Base-by-base conservation (phyloP, 2,113 vertebrate genomes). In the Conger conger region DNA sequence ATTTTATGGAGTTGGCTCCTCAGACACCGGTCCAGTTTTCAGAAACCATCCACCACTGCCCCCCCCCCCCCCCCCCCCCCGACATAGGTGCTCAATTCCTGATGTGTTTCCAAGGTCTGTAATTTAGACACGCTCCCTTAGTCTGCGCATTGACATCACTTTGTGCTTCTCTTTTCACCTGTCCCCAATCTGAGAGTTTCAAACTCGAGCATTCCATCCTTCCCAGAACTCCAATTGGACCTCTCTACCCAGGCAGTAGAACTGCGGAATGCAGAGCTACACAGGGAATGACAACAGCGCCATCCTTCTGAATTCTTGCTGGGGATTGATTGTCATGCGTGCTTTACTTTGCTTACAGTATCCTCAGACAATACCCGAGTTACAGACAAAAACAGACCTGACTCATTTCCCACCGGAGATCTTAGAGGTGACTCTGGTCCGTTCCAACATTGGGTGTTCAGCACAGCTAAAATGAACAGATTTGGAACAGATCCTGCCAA, bases 81-180 rank as follows among this genome's bases (percentile, higher is more conserved):
- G n/a, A n/a, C n/a, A n/a, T 35, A 82, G 50, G 35, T 16, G 17
- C 35, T 60, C 18, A 36, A 35, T 36, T 82, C 36, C 57, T 37
- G 42, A 20, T 35, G 7, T 23, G 36, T 73, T 82, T 63, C 54
- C 45, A 23, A 36, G n/a, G 54, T 81, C 33, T 37, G 38, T 27
- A 68, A 38, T 82, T 82, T 33, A 53, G 57, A 27, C 17, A 33
- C 13, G 81, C 54, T n/a, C 42, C 11, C 18, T 15, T 15, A 30
- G 79, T 30, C 18, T 81, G 11, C 54, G 27, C n/a, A 81, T 81
- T 81, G 53, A 81, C 27, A 7, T 40, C 45, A 42, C 27, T 16
- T 53, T 81, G 79, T 81, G 79, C 27, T n/a, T n/a, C 40, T 50
- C 17, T 27, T 81, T 30, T 81, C 50, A 81, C 80, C 80, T 57